Evolutionary conservation across 2,888 invertebrate genomes (phyloP), one percentile per base, ranked within the genome.

Genomic region (Drosophila helvetica): DNA sequence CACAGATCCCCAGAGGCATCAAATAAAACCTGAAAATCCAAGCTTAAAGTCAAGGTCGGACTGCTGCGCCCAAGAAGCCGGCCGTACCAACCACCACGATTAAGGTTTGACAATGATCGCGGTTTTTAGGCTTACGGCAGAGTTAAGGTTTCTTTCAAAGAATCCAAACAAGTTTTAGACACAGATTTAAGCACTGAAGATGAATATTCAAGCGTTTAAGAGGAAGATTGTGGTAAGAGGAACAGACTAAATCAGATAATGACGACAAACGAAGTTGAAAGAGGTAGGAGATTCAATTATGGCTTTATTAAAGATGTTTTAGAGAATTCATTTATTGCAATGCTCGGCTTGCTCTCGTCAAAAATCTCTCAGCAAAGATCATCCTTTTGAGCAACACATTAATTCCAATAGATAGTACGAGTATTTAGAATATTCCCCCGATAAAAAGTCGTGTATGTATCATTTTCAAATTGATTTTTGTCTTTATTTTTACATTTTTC

Each of bases 1-100:
- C 47, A 15, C 45, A 48, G 10, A 30, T 30, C 30, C 9, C 22
- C 27, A 25, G 46, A 54, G 45, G 22, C 45, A 57, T 33, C 52
- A 47, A 57, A 38, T 46, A 64, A 78, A 70, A 59, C 50, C 48
- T 53, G 60, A 60, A 71, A 74, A 62, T 27, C 42, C 33, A 64
- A 38, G 68, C 72, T 65, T 79, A 78, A 88, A 88, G 80, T 88
- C 88, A 84, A 88, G 83, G 88, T 67, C 86, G 57, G 7, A 50
- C 79, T 75, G 72, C 77, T 75, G 72, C 77, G 79, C 87, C 82
- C 72, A 73, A 66, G 66, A 74, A 59, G 47, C 64, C 48, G 38
- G 64, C 81, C 76, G 83, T 84, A 75, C 88, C 84, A 88, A 86
- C 69, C 88, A 75, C 86, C 83, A 85, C 75, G 79, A 78, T 71